Base-by-base conservation (phyloP, 2,888 invertebrate species). In the Kryphioiulus occultus region DNA sequence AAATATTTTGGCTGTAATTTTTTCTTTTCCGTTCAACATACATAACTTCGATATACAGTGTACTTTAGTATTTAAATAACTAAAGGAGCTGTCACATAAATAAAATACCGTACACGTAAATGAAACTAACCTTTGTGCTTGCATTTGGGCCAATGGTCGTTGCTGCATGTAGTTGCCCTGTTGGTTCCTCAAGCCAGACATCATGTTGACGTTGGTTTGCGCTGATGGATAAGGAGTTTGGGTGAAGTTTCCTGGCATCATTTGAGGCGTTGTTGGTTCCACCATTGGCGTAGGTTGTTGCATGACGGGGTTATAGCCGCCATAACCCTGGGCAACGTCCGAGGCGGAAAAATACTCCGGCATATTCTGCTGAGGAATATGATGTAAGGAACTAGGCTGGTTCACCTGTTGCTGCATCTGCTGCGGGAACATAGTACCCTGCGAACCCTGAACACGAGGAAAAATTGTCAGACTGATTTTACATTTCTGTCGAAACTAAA, bases 181-280 rank as follows among this genome's bases (percentile, higher is more conserved):
- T 26, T 86, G 87, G 17, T 89, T 88, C 53, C 89, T 44, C 84
- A 89, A 88, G 44, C 89, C 89, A 10, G 88, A 87, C 85, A 87
- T 88, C 87, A 88, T 89, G 53, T 88, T 88, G 88, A 47, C 88
- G 86, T 88, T 88, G 84, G 85, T 88, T 88, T 26, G 87, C n/a
- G 87, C 42, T 22, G 87, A 68, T 19, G 88, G 44, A 17, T 83
- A 85, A 0, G 44, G 39, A 39, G 39, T 44, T 47, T 89, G 89
- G 17, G 86, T 85, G 82, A 88, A 88, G 44, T 85, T 88, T n/a
- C 53, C 68, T 5, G 88, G 35, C 32, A 88, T 85, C 87, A 89
- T 88, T 39, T 44, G 85, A 30, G 78, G n/a, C 15, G 84, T 19
- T 9, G 87, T 32, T 0, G 88, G 47, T 35, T 89, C 88, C 9